Conservation (phyloP, 2,797 vertebrate species). For the Pempheris klunzingeri region DNA sequence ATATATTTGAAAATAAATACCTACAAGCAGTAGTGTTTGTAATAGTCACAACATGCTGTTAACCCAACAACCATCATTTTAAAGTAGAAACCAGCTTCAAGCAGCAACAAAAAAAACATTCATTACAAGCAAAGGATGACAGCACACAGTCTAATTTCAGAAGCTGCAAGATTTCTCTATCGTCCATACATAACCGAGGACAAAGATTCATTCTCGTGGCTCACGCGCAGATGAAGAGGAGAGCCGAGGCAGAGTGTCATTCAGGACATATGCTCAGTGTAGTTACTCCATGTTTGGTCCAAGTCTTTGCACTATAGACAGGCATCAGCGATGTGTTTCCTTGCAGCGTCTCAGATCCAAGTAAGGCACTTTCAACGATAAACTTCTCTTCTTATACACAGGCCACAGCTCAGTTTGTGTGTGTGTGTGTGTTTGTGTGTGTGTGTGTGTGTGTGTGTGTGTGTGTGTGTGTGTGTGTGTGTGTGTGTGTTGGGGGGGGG, state of each 20-base stretch:
- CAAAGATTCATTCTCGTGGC: constrained; percentile 28
- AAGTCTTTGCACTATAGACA: constrained; percentile 23
- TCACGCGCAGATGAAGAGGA: constrained; percentile 51
- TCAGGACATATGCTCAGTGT: constrained; percentile 31
- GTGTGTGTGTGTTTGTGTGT: constrained; percentile 8
- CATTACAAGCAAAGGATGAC: constrained; percentile 1
- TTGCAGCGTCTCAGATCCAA: constrained; percentile 58
- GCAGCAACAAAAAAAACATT: constrained; percentile 23
- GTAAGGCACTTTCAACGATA: constrained; percentile 44
- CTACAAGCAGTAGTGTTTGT: neutral
- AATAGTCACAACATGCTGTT: constrained; percentile 27
- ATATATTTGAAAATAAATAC: constrained; percentile 10
- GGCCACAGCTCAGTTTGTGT: constrained; percentile 33
- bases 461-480: too few species aligned
- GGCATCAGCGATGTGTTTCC: constrained; percentile 28
- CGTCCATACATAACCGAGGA: constrained; percentile 3
- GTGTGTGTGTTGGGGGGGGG: too few species aligned
- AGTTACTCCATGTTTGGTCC: constrained; percentile 28
- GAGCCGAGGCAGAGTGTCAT: constrained; percentile 11
- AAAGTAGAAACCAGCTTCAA: constrained; percentile 32
- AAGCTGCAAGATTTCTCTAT: constrained; percentile 35
- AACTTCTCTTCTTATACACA: constrained; percentile 76
- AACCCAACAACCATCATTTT: constrained; percentile 10
- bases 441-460: too few species aligned
- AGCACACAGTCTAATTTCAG: constrained; percentile 8